These are phyloP conservation scores for Rhopalosiphum nymphaeae DNA, from an alignment of 2,888 invertebrate species.

Conservation along the genomic window DNA sequence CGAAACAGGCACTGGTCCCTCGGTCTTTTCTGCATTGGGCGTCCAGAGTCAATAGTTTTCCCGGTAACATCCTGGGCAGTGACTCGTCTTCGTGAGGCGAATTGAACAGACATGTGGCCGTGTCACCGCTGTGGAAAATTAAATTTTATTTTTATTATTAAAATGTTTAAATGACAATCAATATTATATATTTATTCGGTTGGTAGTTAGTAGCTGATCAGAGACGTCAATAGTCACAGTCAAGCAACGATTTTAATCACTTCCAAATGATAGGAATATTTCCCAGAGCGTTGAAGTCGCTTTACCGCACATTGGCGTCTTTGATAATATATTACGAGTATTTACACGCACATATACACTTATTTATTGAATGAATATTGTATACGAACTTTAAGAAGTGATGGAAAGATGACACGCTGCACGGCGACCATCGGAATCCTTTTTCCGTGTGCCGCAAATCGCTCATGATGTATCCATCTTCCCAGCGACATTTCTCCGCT, in stretches of 20 bases:
- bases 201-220: not conserved
- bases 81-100: slow-evolving; percentile 94
- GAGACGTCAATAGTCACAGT: not conserved
- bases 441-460: slow-evolving; percentile 94
- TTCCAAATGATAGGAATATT: not conserved
- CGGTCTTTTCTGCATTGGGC: slow-evolving; percentile 94
- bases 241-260: not conserved
- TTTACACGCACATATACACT: not conserved
- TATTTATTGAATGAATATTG: not conserved
- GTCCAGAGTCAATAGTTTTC: slow-evolving; percentile 88
- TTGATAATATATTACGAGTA: not conserved
- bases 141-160: not conserved
- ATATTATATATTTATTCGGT: not conserved
- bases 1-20: slow-evolving; percentile 87
- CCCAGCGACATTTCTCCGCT: slow-evolving; percentile 94
- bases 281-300: not conserved
- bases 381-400: slow-evolving; percentile 89
- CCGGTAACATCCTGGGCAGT: slow-evolving; percentile 88
- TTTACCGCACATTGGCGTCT: not conserved
- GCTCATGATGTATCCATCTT: slow-evolving; percentile 96
- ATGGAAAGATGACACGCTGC: slow-evolving; percentile 93
- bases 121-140: slow-evolving; percentile 81
- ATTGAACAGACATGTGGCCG: slow-evolving; percentile 92
- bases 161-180: not conserved
- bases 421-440: slow-evolving; percentile 94